A percentile compares a stretch with the other conserved stretches of the same genome.
Evolutionary conservation across 2,113 vertebrate species (phyloP).

Genomic region (Atlantisia rogersi): DNA sequence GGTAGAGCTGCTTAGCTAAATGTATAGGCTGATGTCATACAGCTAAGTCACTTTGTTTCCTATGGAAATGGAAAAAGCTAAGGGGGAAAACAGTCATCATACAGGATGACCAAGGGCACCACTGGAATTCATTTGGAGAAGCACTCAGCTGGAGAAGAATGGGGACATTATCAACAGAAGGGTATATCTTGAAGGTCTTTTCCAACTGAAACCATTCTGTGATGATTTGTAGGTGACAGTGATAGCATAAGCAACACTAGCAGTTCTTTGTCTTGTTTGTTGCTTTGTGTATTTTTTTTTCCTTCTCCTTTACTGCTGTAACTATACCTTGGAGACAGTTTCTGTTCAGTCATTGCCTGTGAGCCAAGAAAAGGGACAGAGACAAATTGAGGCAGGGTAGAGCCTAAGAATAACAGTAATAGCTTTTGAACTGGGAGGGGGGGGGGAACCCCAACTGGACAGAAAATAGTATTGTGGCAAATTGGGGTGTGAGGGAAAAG

Average conservation of each 20-base stretch:
- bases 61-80: neutral
- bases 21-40: neutral
- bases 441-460: fast-evolving
- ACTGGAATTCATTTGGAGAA: neutral
- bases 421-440: neutral
- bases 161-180: neutral
- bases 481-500: neutral
- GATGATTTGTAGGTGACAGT: neutral
- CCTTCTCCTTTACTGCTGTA: neutral
- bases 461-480: neutral
- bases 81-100: neutral
- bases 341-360: neutral
- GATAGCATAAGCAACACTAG: fast-evolving
- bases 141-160: neutral
- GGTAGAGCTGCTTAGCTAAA: neutral
- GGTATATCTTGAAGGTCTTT: neutral
- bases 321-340: neutral
- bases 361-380: neutral
- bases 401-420: neutral
- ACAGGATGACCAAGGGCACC: neutral
- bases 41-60: neutral
- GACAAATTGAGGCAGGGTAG: neutral
- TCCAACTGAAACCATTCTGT: no score
- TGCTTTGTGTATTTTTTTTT: neutral
- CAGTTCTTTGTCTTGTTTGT: neutral